These are phyloP conservation scores for Spilogale gracilis DNA, from an alignment of 2,113 vertebrate species.

Conservation along the genomic window DNA sequence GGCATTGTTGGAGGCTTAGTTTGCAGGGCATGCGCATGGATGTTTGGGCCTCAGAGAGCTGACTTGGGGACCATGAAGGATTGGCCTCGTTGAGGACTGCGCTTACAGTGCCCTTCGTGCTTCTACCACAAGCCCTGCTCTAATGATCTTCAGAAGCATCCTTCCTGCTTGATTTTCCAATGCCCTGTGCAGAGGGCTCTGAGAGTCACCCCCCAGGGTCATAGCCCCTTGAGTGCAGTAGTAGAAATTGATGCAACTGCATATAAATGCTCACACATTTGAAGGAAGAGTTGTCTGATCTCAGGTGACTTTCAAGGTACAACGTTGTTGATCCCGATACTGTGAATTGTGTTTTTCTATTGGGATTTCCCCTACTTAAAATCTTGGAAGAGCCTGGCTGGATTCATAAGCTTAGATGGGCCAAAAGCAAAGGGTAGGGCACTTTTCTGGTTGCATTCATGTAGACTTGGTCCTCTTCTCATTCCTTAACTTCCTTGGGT, in stretches of 20 bases:
- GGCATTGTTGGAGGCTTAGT: rapidly evolving
- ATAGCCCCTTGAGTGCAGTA: not conserved
- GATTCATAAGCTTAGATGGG: not conserved
- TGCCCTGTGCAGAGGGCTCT: not conserved
- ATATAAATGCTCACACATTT: not conserved
- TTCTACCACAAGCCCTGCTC: not conserved
- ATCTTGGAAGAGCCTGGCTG: not conserved
- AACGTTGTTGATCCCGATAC: not conserved
- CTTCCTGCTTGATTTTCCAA: not conserved
- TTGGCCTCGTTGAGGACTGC: rapidly evolving
- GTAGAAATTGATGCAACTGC: not conserved
- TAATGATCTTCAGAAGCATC: not conserved
- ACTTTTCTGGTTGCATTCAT: not conserved
- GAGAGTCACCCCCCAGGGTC: not conserved
- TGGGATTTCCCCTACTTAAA: not conserved
- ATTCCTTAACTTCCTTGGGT: not conserved
- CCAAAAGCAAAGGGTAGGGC: not conserved
- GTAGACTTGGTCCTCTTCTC: not conserved
- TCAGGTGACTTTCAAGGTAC: not conserved
- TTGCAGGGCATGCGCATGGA: not conserved
- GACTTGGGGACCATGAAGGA: not conserved
- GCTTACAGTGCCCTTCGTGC: not conserved
- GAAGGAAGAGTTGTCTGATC: not conserved
- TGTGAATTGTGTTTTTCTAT: not conserved
- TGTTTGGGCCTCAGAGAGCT: not conserved